Conservation (phyloP, 2,797 vertebrate genomes). For the Sylvilagus floridanus region DNA sequence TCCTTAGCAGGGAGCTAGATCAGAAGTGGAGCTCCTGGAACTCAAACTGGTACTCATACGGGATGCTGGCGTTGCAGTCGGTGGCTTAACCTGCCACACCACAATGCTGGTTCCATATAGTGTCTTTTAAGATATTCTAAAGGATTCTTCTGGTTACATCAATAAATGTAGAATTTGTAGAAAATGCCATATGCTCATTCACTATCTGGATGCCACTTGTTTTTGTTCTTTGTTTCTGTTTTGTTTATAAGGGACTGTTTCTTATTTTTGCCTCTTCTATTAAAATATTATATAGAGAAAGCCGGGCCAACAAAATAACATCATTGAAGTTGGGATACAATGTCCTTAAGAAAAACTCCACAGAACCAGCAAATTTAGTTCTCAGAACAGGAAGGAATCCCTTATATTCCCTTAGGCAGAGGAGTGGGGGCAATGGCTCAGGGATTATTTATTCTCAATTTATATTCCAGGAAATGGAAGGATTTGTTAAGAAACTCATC, state of each 20-base stretch:
- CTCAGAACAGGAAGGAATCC: neutral
- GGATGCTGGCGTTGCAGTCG: too few relatives aligned
- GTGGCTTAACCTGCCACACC: too few relatives aligned
- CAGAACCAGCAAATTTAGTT: neutral
- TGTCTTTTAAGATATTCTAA: conserved; percentile 3
- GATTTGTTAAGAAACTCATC: neutral
- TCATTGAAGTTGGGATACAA: neutral
- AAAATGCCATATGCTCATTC: neutral
- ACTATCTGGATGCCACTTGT: neutral
- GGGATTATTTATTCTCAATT: neutral
- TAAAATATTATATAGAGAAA: conserved; percentile 46
- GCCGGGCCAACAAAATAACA: neutral
- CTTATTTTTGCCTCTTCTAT: conserved; percentile 6
- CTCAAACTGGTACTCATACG: too few relatives aligned
- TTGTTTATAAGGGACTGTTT: neutral
- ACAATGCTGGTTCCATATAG: too few relatives aligned
- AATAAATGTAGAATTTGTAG: neutral
- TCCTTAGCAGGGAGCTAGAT: too few relatives aligned
- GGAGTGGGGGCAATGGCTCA: neutral
- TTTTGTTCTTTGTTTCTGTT: neutral
- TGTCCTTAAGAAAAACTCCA: neutral
- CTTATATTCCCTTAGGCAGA: neutral
- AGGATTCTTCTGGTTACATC: neutral
- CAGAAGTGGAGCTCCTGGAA: too few relatives aligned
- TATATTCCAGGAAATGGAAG: conserved; percentile 6